Conservation (phyloP, 2,113 vertebrate species). For the Myrmecobius fasciatus region DNA sequence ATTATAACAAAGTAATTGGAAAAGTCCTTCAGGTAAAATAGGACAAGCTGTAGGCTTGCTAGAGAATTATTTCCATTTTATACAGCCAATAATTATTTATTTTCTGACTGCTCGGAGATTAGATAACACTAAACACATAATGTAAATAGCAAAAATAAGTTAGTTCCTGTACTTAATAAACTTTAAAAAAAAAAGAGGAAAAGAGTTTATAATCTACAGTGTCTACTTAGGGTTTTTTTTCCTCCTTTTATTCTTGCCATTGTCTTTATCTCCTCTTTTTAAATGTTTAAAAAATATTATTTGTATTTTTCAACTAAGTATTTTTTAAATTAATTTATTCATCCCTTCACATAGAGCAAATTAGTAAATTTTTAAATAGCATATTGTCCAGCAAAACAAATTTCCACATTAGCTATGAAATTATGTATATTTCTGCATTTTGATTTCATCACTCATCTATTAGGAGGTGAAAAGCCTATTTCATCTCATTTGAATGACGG, state of each 20-base stretch:
- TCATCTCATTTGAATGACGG: neutral
- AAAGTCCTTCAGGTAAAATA: constrained; percentile 76
- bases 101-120: neutral
- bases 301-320: neutral
- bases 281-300: neutral
- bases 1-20: constrained; percentile 76
- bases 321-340: neutral
- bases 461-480: neutral
- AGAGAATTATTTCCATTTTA: constrained; percentile 25
- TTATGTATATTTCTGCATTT: neutral
- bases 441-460: neutral
- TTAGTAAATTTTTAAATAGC: neutral
- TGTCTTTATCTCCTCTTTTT: neutral
- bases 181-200: too few relatives aligned
- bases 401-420: neutral
- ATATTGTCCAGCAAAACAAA: neutral
- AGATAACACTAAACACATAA: neutral
- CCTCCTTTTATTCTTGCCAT: neutral
- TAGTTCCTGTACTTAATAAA: neutral
- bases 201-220: constrained; percentile 12
- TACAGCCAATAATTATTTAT: constrained; percentile 22
- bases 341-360: neutral
- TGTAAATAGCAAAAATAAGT: neutral
- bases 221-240: neutral
- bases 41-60: constrained; percentile 56